Base-by-base conservation (phyloP, 2,888 invertebrate species). In the Minunthozetes semirufus region DNA sequence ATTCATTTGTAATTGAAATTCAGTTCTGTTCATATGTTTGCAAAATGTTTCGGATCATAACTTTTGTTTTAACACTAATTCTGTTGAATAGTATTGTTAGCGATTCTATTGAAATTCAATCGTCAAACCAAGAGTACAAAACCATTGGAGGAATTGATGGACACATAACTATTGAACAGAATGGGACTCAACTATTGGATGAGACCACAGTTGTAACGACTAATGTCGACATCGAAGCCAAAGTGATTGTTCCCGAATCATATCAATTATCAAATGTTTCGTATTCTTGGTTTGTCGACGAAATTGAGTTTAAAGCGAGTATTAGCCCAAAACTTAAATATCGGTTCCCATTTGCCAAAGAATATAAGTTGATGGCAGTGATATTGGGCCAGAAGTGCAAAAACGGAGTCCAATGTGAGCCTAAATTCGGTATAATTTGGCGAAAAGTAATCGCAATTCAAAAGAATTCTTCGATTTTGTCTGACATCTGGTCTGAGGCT, bases 231-330 rank as follows among this genome's bases (percentile, higher is more conserved):
- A 66, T 66, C 33, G 19, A 19, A 29, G 38, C 66, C 1, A 38
- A 22, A 19, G 29, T 66, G 15, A 19, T 27, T 13, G 19, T 66
- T 13, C 15, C 33, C 3, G 22, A 66, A 0, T 38, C 29, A 29
- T 19, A 66, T 22, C 38, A 33, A 19, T 66, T 66, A 13, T 1
- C 29, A 17, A 66, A 66, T 42, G 66, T 42, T 19, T 66, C 66
- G 15, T 66, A 42, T 42, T 38, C 42, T 19, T 66, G 66, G 66
- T 66, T 66, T 42, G 42, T 66, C 17, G 66, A 66, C 66, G 66
- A 66, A n/a, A 38, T 66, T 11, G 66, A 66, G 15, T 42, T 66
- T 4, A 66, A 22, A 17, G 3, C 66, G 4, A n/a, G 6, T n/a
- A 0, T 17, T 19, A 66, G 22, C 19, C 38, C 66, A 8, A 4